Evolutionary conservation across 92 coral and sea anemone genomes (phyloP), one percentile per base, ranked within the genome.

Genomic region (Phenganax subtilis): DNA sequence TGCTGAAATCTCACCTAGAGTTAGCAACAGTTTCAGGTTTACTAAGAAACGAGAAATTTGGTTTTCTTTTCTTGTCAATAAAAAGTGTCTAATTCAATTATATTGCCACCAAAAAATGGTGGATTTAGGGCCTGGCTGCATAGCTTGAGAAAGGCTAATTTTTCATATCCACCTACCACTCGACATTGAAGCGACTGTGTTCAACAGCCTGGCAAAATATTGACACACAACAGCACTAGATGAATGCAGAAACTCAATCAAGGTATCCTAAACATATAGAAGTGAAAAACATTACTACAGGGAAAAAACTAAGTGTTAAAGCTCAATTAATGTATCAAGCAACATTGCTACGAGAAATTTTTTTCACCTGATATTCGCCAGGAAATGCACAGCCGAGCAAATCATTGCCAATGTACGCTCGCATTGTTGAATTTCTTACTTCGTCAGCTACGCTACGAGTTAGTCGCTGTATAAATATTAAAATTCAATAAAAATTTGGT

Each of bases 161-260:
- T 55, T 8, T 14, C 10, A 12, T 55, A 62, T 57, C 17, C 77
- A n/a, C 82, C 51, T 82, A 91, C 98, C 98, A 84, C 93, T 88
- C 16, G 98, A 90, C 65, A 94, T 87, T 10, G 98, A 94, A 28
- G 97, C 97, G 75, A 94, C 76, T 16, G 97, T 91, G 85, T 94
- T 94, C 55, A 94, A 78, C 76, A 94, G 85, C 85, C 98, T 86
- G 25, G 92, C 97, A 65, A 87, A 72, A 76, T 94, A 94, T 67
- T 94, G 94, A 52, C 90, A 85, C n/a, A 87, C 97, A n/a, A 89
- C 87, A 25, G 88, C 98, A 81, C 89, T 85, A 31, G 92, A 80
- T 31, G 91, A 93, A 54, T 82, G 85, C 25, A 94, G 86, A 51
- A 91, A 81, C 69, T 89, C 85, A 12, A 94, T 63, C 44, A 89